Base-by-base conservation (phyloP, 2,888 invertebrate species). In the Tipula vernalis region DNA sequence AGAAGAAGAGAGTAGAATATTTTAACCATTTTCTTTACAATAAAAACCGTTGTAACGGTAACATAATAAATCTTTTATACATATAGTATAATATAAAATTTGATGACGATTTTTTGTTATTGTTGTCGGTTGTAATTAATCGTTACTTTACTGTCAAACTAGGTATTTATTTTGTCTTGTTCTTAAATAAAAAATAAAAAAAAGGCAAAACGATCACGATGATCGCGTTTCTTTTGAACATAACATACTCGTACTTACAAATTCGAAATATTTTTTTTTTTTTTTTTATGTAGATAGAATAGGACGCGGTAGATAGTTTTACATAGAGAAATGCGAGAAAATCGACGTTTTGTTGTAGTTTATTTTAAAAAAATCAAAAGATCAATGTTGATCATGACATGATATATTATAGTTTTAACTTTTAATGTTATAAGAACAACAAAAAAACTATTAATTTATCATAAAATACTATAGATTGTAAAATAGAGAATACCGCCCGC, bases 31-130 rank as follows among this genome's bases (percentile, higher is more conserved):
- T 84, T 84, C 41, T 84, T 84, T 84, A 84, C 84, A 84, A 84
- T 41, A 84, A 84, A 84, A 84, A 84, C 84, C 84, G 84, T 84
- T 84, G 39, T 84, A 84, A 84, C 84, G 84, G 84, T 84, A 84
- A 84, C 84, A 84, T 84, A 84, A 84, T 71, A 71, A 71, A 71
- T 71, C 71, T 71, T 71, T 71, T 71, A 71, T 71, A 71, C 71
- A 71, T 71, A 2, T 71, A 28, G 28, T 71, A 71, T 71, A 51
- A 51, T 51, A 51, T 51, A 51, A 51, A 71, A 71, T 71, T 71
- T 71, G 71, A 71, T 71, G 71, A 71, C 71, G 18, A 71, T 71
- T 71, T 71, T 71, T 57, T 57, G 18, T 57, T 71, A 28, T 28
- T 71, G 28, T 71, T 71, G 71, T 10, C 12, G 28, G 28, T 71